Base-by-base conservation (phyloP, 2,797 vertebrate species). In the Hydrolagus colliei region DNA sequence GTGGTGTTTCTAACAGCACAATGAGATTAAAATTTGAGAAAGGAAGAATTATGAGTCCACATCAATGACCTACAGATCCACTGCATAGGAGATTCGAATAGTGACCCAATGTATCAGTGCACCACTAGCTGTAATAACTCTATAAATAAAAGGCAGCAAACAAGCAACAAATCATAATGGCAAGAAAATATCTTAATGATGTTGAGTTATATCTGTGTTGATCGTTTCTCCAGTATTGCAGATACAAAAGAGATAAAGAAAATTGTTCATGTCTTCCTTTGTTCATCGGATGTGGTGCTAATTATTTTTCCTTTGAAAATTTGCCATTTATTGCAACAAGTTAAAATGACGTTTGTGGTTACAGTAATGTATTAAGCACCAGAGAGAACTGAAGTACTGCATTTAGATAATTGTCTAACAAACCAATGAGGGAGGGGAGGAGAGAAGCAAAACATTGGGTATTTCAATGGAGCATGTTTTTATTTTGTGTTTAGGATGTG, bases 221-320 rank as follows among this genome's bases (percentile, higher is more conserved):
- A 9, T 32, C 35, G 22, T 68, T 68, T 67, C 16, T 82, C 35
- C 13, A 52, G 59, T 52, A 76, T 52, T 59, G 74, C 18, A 76
- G 41, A 52, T 76, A 41, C 74, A 41, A 35, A 68, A 18, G 41
- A 52, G 63, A 41, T 82, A 68, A 32, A 68, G 79, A 5, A 82
- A 41, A 68, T 82, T 20, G 79, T 68, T 18, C 65, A 82, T 82
- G 65, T 35, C 18, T 82, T 82, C 65, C 32, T 68, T 82, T 68
- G 16, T 82, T 71, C 79, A 27, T 82, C 41, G 79, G 63, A 82
- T 41, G n/a, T 10, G 27, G 63, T 68, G 65, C 27, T 68, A 68
- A 82, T 82, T 82, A 82, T 71, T 63, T 67, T 71, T 14, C 22
- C 79, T 41, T 82, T 68, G 65, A 82, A 20, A 52, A 52, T 52